Conservation (phyloP, 2,113 vertebrate species). For the Cyanoramphus novaezelandiae region DNA sequence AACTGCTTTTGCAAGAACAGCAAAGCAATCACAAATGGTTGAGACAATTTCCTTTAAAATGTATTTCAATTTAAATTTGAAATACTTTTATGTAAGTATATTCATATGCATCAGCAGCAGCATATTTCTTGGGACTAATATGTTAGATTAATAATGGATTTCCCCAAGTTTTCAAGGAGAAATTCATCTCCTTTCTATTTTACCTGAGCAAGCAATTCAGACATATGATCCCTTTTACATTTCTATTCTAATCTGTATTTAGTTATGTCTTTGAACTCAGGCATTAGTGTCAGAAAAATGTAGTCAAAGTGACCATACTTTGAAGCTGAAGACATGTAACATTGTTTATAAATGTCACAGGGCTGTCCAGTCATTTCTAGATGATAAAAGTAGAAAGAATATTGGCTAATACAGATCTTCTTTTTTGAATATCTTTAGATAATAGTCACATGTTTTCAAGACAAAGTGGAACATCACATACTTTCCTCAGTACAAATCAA, state of each 20-base stretch:
- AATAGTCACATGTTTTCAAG: not conserved
- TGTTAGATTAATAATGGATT: not conserved
- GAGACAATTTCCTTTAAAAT: not conserved
- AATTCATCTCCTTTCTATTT: conserved; percentile 28
- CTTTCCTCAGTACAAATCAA: not conserved
- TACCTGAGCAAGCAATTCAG: not conserved
- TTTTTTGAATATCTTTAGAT: not conserved
- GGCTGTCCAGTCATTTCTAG: not conserved
- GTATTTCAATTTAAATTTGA: not conserved
- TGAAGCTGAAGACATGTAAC: not conserved
- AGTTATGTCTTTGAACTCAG: conserved; percentile 49
- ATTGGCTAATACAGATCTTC: not conserved
- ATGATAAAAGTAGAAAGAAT: not conserved
- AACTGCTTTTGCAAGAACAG: not conserved
- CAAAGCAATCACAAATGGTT: not conserved
- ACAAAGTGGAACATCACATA: not conserved
- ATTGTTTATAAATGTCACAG: not conserved
- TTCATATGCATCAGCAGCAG: not conserved
- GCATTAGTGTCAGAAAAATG: not conserved
- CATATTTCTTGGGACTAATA: not conserved
- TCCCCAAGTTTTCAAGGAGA: not conserved
- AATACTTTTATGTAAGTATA: not conserved
- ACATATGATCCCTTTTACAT: not conserved
- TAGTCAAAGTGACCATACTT: not conserved
- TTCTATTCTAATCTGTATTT: conserved; percentile 31